Base-by-base conservation (phyloP, 2,113 vertebrate species). In the Nycticorax nycticorax region DNA sequence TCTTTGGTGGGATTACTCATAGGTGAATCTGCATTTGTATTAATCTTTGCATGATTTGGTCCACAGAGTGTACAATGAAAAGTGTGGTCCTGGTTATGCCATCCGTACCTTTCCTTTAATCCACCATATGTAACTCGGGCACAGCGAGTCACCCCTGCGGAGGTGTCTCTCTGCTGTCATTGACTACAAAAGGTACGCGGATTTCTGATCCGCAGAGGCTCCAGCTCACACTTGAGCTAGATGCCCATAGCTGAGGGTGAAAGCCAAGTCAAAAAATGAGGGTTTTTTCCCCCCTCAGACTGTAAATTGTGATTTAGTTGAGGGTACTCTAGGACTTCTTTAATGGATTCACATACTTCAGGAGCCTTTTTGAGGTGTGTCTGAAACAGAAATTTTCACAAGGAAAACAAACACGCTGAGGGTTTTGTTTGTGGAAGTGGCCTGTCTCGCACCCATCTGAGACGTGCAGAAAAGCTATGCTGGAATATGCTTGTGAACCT, bases 241-340 rank as follows among this genome's bases (percentile, higher is more conserved):
- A 16, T 32, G 24, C 10, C n/a, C 9, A 11, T 35, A 71, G 23
- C 13, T 71, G 19, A 86, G 33, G 3, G 24, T 33, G 30, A 62
- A 37, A 79, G 86, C 37, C 17, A 43, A 45, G 19, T 55, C 2
- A 6, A 85, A 82, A 67, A 64, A 17, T 6, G 4, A 12, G 11
- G 1, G 1, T 1, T 19, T 35, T 41, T 30, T 28, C 3, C n/a
- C 27, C 17, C 27, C 20, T 41, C 27, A 47, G 41, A 28, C 9
- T 71, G 14, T 52, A 66, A 53, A 53, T 37, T 2, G 2, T 60
- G 33, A 35, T 79, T 57, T 74, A 69, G 28, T 37, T 50, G 41
- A 0, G 57, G 39, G 9, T 24, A 74, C 14, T n/a, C 26, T 73
- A 45, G n/a, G 32, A 43, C 27, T 47, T 78, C 69, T 66, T 48